These are phyloP conservation scores for Dendrocincla tyrannina DNA, from an alignment of 2,797 vertebrate species.

Conservation along the genomic window DNA sequence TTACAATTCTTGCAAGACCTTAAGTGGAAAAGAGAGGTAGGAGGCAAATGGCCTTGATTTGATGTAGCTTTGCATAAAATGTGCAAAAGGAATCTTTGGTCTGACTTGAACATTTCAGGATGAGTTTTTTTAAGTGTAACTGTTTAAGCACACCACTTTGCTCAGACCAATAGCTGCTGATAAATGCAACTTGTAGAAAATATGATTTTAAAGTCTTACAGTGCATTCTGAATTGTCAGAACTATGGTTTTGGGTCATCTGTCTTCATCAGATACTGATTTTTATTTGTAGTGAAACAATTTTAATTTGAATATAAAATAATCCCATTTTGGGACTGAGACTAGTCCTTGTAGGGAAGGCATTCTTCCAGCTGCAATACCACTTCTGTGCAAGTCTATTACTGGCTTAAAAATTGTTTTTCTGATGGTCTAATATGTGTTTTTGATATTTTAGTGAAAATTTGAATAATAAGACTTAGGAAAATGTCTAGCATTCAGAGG, in stretches of 20 bases:
- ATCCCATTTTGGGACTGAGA: neutral
- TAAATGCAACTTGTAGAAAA: neutral
- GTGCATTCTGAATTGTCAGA: neutral
- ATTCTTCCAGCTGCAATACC: neutral
- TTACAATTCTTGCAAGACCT: neutral
- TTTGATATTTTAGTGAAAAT: neutral
- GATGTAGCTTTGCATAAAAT: neutral
- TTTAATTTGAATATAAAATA: neutral
- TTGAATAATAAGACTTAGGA: neutral
- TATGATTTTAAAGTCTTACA: neutral
- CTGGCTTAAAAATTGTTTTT: neutral
- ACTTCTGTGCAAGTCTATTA: neutral
- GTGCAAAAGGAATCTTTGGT: neutral
- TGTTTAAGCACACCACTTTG: neutral
- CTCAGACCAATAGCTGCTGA: neutral
- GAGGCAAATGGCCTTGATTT: neutral
- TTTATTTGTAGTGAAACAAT: neutral
- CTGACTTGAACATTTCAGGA: neutral
- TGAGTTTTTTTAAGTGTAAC: neutral
- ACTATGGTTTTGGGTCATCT: neutral
- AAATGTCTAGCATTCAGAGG: neutral
- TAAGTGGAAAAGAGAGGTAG: neutral
- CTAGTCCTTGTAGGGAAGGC: neutral
- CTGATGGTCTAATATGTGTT: neutral
- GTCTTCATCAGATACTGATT: neutral